Evolutionary conservation across 2,888 invertebrate genomes (phyloP).

Genomic region (Ptilodon capucinus): DNA sequence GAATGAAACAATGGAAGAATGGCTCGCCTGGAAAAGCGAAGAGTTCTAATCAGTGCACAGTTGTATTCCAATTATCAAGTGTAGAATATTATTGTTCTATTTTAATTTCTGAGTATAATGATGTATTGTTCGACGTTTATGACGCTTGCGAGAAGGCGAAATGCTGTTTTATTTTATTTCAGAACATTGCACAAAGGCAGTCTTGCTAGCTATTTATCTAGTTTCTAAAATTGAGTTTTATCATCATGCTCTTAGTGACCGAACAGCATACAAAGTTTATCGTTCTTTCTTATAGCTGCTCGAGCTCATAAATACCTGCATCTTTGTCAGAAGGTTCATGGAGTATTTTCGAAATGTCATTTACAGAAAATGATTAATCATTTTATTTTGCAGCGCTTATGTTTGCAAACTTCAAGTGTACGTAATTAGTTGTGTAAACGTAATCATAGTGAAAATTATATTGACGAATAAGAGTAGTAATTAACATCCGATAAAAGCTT

Average conservation of each 20-base stretch:
- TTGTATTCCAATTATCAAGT: conserved; percentile 16
- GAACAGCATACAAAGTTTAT: background rate
- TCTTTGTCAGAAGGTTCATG: background rate
- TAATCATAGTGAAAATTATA: background rate
- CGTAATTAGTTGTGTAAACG: background rate
- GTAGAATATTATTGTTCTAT: conserved; percentile 18
- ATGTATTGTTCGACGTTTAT: conserved; percentile 12
- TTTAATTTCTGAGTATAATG: conserved; percentile 9
- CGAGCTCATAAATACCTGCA: background rate
- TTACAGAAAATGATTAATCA: background rate
- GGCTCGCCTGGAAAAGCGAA: conserved; percentile 26
- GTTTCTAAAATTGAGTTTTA: background rate
- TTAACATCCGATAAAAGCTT: background rate
- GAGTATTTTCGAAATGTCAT: background rate
- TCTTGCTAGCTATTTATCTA: background rate
- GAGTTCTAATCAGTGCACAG: conserved; percentile 27
- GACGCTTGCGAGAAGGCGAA: conserved; percentile 4
- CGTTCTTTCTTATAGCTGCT: background rate
- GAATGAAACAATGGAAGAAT: conserved; percentile 46
- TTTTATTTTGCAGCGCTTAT: background rate
- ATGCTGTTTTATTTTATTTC: background rate
- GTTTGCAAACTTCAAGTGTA: background rate
- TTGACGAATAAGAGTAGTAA: background rate
- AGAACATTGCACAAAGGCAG: background rate
- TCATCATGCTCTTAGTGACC: background rate